Evolutionary conservation across 2,888 invertebrate species (phyloP), one percentile per base, ranked within the genome.

Genomic region (Patella ulyssiponensis): DNA sequence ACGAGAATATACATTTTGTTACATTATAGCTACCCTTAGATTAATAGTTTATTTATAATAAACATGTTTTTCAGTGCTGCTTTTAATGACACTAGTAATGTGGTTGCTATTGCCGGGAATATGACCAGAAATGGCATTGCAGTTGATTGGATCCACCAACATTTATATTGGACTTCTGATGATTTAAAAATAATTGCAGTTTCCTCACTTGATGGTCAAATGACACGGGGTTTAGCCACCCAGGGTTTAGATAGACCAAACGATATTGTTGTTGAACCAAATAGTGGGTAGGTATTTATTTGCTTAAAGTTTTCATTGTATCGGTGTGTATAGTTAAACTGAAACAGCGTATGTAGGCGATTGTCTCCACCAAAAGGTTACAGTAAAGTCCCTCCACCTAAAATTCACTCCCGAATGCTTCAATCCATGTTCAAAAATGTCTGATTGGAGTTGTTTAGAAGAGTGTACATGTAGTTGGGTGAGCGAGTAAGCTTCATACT

Each of bases 131-230:
- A 99, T 92, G 99, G 98, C 3, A 93, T 99, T 80, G 98, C 99
- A 3, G 96, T 98, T 20, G 99, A 99, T 92, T 99, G 99, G 99
- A 95, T 99, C 81, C 98, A 98, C 93, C 96, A 96, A 92, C 97
- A 98, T 89, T 95, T 99, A 82, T 99, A 99, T 87, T 92, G 92
- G 92, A 93, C 93, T 7, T 98, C 98, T 92, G 96, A 98, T 1
- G 96, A 96, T 79, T 96, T 95, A 90, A 96, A 98, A 91, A 96
- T 96, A 82, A 98, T 99, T 85, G 96, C 96, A 90, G 93, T 98
- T 82, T 95, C 97, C n/a, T 96, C 78, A 33, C 79, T 97, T 88
- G 96, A 97, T 90, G 97, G 97, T 52, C 95, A 95, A 90, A 96
- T 97, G 96, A 94, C 96, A 82, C 97, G 96, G 92, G 95, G 96